Base-by-base conservation (phyloP, 64 coral and sea anemone species). In the Montipora foliosa region DNA sequence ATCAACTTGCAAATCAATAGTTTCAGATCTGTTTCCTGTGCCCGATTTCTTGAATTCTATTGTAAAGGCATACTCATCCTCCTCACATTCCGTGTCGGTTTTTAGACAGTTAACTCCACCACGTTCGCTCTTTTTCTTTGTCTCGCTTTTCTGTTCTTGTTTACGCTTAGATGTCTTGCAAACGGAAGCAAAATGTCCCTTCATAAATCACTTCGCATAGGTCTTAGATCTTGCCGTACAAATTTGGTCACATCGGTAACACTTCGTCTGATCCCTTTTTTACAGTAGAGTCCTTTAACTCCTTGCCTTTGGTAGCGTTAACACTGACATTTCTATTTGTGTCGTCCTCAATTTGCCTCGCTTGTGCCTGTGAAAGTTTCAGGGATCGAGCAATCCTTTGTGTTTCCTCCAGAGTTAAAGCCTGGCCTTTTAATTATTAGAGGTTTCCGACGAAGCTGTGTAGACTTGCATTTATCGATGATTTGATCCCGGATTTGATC, bases 401-500 rank as follows among this genome's bases (percentile, higher is more conserved):
- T 12, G 13, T 48, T 48, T 77, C 8, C 1, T 37, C 17, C 44
- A 77, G 4, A 48, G 75, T 50, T 47, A 77, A 13, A 10, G 47
- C 6, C 4, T 77, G 75, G 47, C 89, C 67, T 72, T 88, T 88
- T n/a, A n/a, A n/a, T n/a, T 61, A 80, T 77, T 10, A 94, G 92
- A 6, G 83, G 66, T 67, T 89, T 94, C 24, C 3, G 88, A 22
- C 79, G 13, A 29, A 94, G 78, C 20, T 88, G 10, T 4, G 29
- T 88, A 17, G 77, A 89, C 67, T 19, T 62, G 60, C 92, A 94
- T 49, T 89, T 89, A 21, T 94, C 92, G 7, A 89, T 94, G 0
- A 94, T 58, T 74, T 94, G 92, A 94, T 94, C 92, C 3, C 85
- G 51, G 17, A 89, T 89, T 44, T 89, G 69, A 79, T 89, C 85